Percentiles rank a stretch among this genome's conserved stretches.
These are phyloP conservation scores for Abrostola tripartita DNA, from an alignment of 2,888 invertebrate genomes.

Conservation along the genomic window DNA sequence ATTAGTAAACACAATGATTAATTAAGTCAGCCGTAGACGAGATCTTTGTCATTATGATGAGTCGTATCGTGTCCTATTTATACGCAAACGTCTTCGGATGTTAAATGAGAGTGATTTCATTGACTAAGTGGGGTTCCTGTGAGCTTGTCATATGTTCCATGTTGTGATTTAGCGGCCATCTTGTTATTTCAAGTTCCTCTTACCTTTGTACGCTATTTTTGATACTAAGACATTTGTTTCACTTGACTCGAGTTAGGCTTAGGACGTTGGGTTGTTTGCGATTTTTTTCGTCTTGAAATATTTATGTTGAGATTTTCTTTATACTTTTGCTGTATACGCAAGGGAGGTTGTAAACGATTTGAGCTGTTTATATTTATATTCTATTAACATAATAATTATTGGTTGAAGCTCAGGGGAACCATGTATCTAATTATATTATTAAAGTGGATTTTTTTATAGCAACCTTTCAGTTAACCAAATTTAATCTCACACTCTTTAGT, in stretches of 20 bases:
- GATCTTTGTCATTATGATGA: conserved; percentile 86
- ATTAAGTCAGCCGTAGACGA: conserved; percentile 77
- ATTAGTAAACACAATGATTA: conserved; percentile 85
- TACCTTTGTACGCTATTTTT: conserved; percentile 46
- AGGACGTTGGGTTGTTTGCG: conserved; percentile 10
- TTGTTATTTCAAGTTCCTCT: conserved; percentile 17
- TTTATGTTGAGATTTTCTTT: background rate
- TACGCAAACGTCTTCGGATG: conserved; percentile 69
- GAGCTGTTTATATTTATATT: too few species aligned
- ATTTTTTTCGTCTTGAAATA: background rate
- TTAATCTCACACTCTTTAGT: too few species aligned
- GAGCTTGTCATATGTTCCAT: conserved; percentile 37
- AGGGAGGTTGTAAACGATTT: too few species aligned
- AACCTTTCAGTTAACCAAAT: too few species aligned
- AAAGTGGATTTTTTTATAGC: too few species aligned
- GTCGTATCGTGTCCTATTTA: conserved; percentile 70
- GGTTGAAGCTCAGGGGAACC: too few species aligned
- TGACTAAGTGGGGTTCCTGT: conserved; percentile 55
- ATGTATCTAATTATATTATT: too few species aligned
- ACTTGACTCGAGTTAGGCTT: conserved; percentile 20
- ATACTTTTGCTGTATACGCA: too few species aligned
- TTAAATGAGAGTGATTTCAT: conserved; percentile 62
- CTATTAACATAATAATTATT: too few species aligned
- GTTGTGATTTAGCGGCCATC: conserved; percentile 44
- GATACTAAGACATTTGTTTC: conserved; percentile 29